Evolutionary conservation across 2,797 vertebrate species (phyloP).

Genomic region (Cynopterus sphinx): DNA sequence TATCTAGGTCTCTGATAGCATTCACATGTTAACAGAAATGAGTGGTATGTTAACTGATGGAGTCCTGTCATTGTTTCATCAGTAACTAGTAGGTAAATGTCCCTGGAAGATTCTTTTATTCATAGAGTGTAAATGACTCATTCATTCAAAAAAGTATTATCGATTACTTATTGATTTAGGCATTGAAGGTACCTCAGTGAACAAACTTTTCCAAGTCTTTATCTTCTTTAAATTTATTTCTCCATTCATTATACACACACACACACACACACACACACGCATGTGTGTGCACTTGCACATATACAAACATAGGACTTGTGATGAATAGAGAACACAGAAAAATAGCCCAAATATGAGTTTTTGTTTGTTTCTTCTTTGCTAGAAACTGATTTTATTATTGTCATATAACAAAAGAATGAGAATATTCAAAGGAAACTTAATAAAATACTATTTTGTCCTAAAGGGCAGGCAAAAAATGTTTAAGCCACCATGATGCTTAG

Average conservation of each 20-base stretch:
- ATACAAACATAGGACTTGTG: background rate
- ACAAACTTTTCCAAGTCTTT: background rate
- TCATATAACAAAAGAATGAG: constrained; percentile 50
- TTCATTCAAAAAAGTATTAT: background rate
- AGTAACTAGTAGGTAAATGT: constrained; percentile 62
- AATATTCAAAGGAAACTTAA: background rate
- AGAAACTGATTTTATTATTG: constrained; percentile 32
- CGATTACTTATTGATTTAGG: background rate
- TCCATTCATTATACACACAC: too few species aligned
- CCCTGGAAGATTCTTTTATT: background rate
- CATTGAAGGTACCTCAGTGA: background rate
- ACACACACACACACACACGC: background rate
- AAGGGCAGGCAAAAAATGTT: background rate
- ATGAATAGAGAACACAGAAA: background rate
- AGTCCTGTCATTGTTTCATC: constrained; percentile 33
- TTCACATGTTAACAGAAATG: constrained; percentile 59
- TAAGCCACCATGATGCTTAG: background rate
- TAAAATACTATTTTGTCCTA: constrained; percentile 1
- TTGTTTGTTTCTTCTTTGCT: background rate
- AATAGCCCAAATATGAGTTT: background rate
- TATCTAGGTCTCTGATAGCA: constrained; percentile 41
- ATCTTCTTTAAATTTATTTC: background rate
- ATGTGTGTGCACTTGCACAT: background rate
- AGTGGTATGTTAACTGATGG: constrained; percentile 53
- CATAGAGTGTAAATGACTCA: background rate